Conservation (phyloP, 2,113 vertebrate species). For the Alethe castanea region DNA sequence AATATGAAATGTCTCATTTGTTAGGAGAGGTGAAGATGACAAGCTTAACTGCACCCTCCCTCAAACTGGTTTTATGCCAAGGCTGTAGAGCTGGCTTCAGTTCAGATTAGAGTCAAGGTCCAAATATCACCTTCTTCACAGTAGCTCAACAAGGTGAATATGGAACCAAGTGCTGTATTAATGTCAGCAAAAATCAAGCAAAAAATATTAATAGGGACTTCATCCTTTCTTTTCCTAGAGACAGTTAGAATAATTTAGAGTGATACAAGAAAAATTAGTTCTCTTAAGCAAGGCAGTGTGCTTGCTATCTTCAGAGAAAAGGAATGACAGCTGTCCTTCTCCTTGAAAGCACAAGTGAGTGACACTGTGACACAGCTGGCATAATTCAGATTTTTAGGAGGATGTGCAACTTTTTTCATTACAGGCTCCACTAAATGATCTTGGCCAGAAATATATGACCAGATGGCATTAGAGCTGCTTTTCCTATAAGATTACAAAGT, state of each 20-base stretch:
- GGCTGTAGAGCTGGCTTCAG: background rate
- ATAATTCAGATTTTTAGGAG: conserved; percentile 37
- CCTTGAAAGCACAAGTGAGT: conserved; percentile 11
- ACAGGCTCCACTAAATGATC: conserved; percentile 38
- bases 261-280: background rate
- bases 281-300: background rate
- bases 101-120: background rate
- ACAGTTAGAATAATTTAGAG: background rate
- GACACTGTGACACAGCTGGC: conserved; percentile 40
- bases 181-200: background rate
- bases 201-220: background rate
- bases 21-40: background rate
- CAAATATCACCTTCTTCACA: background rate
- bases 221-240: background rate
- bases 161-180: background rate
- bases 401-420: conserved; percentile 34
- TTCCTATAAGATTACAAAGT: conserved; percentile 61
- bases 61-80: conserved; percentile 5
- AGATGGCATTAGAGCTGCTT: conserved; percentile 46
- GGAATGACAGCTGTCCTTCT: conserved; percentile 33
- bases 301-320: background rate
- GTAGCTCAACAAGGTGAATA: background rate
- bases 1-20: background rate
- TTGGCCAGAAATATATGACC: conserved; percentile 40
- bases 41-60: background rate